Evolutionary conservation across 1,140 invertebrate genomes (phyloP).

Genomic region (Metopolophium dirhodum): DNA sequence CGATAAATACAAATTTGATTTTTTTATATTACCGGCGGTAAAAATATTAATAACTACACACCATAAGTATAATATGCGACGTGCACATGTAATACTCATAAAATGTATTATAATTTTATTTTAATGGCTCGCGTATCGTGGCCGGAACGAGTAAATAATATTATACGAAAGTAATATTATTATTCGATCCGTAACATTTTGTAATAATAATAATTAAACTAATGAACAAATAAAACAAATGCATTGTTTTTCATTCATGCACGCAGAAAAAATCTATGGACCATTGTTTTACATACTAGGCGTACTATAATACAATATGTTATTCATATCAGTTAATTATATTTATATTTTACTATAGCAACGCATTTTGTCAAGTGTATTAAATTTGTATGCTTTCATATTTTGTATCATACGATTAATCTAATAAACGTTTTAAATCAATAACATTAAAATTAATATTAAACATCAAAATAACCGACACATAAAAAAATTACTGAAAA

Average conservation of each 20-base stretch:
- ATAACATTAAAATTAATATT: not conserved
- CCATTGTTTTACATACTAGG: not conserved
- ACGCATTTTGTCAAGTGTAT: not conserved
- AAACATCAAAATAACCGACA: not conserved
- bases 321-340: not conserved
- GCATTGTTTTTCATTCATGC: not conserved
- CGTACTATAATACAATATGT: not conserved
- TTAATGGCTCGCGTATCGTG: not conserved
- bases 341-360: not conserved
- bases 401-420: not conserved
- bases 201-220: not conserved
- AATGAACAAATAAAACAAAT: not conserved
- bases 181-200: not conserved
- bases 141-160: not conserved
- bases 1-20: not conserved
- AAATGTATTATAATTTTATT: too few relatives aligned
- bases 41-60: not conserved
- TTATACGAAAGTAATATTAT: not conserved
- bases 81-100: not conserved
- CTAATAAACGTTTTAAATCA: not conserved
- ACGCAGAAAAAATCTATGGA: not conserved
- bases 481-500: not conserved
- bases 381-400: not conserved
- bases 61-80: not conserved
- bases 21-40: not conserved